Base-by-base conservation (phyloP, 2,797 vertebrate genomes). In the Antrozous pallidus region DNA sequence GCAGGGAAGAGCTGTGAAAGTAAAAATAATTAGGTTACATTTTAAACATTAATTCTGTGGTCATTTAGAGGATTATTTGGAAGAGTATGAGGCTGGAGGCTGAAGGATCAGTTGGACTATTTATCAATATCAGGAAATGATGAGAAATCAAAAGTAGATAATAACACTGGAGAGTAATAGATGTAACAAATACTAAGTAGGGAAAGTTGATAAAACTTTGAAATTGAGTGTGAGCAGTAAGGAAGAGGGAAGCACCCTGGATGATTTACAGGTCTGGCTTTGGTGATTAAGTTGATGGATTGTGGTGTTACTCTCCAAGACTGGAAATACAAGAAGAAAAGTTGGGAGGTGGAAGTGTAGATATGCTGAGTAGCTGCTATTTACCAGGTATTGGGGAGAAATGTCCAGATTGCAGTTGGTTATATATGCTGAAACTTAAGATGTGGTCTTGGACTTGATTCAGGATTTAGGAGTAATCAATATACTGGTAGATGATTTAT, bases 291-390 rank as follows among this genome's bases (percentile, higher is more conserved):
- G 24, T 54, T 54, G 56, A 84, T 70, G 13, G n/a, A 28, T 92
- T 73, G 17, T 95, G 58, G 40, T 61, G 1, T 40, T 88, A 47
- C 47, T 87, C 24, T 58, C 85, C 31, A 85, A 81, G 26, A 69
- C 31, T 93, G 58, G 45, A 20, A 95, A 80, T 85, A 47, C 17
- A 88, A 56, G 18, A 81, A 77, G 26, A 86, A 78, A 78, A 92
- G n/a, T 56, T 70, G 38, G 65, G 65, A 74, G 26, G 20, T 6
- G 45, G 8, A 82, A 33, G 13, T 58, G 51, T 74, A 24, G 42
- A 14, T 79, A 47, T 56, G 4, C 54, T 92, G 49, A 54, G 18
- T 90, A 47, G 11, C n/a, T 75, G 1, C 24, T 90, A 9, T 79
- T 90, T 31, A 70, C 26, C n/a, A 45, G 36, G 1, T 75, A 24